A percentile compares a stretch with the other conserved stretches of the same genome.
These are phyloP conservation scores for Cyprinodon tularosa DNA, from an alignment of 2,113 vertebrate genomes.

Conservation along the genomic window DNA sequence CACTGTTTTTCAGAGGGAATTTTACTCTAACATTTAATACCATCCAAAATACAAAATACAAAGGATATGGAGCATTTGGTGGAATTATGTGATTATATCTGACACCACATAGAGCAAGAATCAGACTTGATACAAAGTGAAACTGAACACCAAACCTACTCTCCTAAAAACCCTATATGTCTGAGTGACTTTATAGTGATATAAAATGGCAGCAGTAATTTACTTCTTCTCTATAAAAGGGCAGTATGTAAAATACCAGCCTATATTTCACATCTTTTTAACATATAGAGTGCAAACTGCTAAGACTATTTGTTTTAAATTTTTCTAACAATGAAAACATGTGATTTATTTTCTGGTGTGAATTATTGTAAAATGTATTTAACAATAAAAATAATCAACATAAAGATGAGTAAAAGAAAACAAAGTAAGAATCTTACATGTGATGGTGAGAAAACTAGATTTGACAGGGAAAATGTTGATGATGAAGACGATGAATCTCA, in stretches of 20 bases:
- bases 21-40: conserved; percentile 25
- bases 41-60: conserved; percentile 14
- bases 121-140: conserved; percentile 67
- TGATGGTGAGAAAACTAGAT: conserved; percentile 43
- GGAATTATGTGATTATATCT: conserved; percentile 40
- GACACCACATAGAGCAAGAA: conserved; percentile 47
- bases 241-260: conserved; percentile 51
- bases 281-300: conserved; percentile 12
- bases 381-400: conserved; percentile 14
- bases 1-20: conserved; percentile 11
- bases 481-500: conserved; percentile 49
- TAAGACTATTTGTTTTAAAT: neutral
- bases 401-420: conserved; percentile 14
- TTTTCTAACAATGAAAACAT: neutral
- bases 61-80: conserved; percentile 33
- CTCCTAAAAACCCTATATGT: conserved; percentile 67
- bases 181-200: conserved; percentile 65
- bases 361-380: neutral
- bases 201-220: conserved; percentile 70
- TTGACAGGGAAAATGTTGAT: conserved; percentile 45
- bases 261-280: conserved; percentile 30
- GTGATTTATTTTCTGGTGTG: neutral
- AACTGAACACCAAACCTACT: conserved; percentile 63
- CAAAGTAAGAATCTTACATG: conserved; percentile 61
- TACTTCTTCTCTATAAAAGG: conserved; percentile 63